Percentiles rank a stretch among this genome's conserved stretches.
Evolutionary conservation across 2,888 invertebrate genomes (phyloP).

Genomic region (Phaonia tiefii): DNA sequence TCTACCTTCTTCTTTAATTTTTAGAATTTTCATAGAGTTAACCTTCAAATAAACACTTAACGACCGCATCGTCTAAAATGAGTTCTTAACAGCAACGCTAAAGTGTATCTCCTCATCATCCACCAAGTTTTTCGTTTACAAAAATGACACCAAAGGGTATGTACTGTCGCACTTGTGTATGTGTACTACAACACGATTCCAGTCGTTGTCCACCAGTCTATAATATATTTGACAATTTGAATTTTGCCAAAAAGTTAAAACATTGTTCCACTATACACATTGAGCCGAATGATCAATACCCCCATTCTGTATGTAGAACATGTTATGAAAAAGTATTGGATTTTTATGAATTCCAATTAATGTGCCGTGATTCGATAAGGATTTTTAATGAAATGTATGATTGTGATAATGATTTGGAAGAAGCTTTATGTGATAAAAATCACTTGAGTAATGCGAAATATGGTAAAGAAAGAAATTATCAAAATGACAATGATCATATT

Average conservation of each 20-base stretch:
- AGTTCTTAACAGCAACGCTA: no score
- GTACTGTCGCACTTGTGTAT: background rate
- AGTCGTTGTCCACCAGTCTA: background rate
- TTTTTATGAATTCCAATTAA: slow-evolving; percentile 68
- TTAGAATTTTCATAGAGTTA: no score
- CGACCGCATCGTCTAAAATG: no score
- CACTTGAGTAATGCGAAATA: no score
- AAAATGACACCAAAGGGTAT: background rate
- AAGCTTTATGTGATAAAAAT: no score
- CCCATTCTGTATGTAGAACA: slow-evolving; percentile 62
- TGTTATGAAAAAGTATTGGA: slow-evolving; percentile 65
- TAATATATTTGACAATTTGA: slow-evolving; percentile 56
- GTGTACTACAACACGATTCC: background rate
- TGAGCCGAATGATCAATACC: slow-evolving; percentile 66
- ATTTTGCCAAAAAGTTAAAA: slow-evolving; percentile 71
- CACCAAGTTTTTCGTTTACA: no score
- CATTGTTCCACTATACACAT: slow-evolving; percentile 70
- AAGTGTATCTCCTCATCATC: no score
- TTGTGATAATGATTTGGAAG: no score
- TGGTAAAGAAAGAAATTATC: no score
- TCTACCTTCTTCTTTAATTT: no score
- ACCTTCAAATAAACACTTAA: no score
- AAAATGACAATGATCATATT: no score
- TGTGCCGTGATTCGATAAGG: slow-evolving; percentile 65
- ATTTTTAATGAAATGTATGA: slow-evolving; percentile 37